Evolutionary conservation across 1,140 invertebrate species (phyloP).

Genomic region (Ceratitis capitata): DNA sequence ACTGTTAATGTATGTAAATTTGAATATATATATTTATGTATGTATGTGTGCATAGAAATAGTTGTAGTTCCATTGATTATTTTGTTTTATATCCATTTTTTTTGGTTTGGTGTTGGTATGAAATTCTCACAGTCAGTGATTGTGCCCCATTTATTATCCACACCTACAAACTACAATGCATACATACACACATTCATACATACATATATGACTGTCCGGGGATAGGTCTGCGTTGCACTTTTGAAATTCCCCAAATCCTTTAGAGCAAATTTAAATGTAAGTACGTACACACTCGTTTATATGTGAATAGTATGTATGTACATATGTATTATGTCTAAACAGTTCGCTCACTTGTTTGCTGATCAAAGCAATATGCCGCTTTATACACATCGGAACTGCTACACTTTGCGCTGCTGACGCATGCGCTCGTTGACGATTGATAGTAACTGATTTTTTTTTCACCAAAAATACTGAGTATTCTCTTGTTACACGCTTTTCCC

Average conservation of each 20-base stretch:
- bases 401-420: background rate
- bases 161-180: no score
- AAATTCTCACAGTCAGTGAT: background rate
- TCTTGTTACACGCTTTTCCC: no score
- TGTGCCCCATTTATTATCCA: background rate
- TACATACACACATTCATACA: no score
- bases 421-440: background rate
- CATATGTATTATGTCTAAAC: no score
- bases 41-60: background rate
- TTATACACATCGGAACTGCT: background rate
- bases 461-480: no score
- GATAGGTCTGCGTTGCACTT: background rate
- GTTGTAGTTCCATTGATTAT: background rate
- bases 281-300: no score
- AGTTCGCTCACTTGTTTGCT: background rate
- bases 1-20: background rate
- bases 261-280: background rate
- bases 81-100: background rate
- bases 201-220: no score
- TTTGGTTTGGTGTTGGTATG: background rate
- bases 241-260: background rate
- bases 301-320: no score
- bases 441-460: no score
- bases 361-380: constrained; percentile 20
- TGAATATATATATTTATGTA: background rate